Evolutionary conservation across 2,113 vertebrate genomes (phyloP).

Genomic region (Dicerorhinus sumatrensis): DNA sequence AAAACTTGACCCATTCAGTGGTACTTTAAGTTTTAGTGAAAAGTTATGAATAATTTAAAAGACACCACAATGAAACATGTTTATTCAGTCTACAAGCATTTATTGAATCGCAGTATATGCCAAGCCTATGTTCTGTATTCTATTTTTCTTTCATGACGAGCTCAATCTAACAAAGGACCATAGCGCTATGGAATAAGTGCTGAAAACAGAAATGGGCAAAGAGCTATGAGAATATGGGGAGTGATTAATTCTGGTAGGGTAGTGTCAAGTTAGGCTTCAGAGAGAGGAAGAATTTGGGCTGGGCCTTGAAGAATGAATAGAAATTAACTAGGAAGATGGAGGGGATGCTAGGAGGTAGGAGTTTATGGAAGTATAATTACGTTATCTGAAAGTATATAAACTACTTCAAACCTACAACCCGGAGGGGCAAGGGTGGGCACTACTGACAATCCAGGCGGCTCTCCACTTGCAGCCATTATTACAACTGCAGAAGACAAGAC

Average conservation of each 20-base stretch:
- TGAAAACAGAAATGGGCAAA: background rate
- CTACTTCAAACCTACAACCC: slow-evolving; percentile 4
- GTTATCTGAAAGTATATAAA: background rate
- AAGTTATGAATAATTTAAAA: slow-evolving; percentile 1
- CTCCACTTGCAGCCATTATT: background rate
- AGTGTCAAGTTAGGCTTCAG: background rate
- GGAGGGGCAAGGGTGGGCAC: background rate
- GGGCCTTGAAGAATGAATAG: background rate
- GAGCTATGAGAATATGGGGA: background rate
- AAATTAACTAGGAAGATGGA: background rate
- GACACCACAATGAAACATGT: background rate
- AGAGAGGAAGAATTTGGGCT: background rate
- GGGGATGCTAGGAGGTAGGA: background rate
- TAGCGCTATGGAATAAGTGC: background rate
- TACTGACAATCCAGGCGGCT: too few relatives aligned
- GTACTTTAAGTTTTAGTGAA: background rate
- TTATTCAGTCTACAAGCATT: background rate
- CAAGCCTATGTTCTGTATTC: background rate
- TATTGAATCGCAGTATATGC: background rate
- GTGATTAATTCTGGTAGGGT: too few relatives aligned
- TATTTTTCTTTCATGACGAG: background rate
- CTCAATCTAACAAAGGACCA: background rate
- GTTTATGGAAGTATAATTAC: background rate
- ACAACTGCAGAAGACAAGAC: background rate
- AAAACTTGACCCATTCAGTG: background rate